These are phyloP conservation scores for Melanotus villosus DNA, from an alignment of 2,888 invertebrate genomes.

Conservation along the genomic window DNA sequence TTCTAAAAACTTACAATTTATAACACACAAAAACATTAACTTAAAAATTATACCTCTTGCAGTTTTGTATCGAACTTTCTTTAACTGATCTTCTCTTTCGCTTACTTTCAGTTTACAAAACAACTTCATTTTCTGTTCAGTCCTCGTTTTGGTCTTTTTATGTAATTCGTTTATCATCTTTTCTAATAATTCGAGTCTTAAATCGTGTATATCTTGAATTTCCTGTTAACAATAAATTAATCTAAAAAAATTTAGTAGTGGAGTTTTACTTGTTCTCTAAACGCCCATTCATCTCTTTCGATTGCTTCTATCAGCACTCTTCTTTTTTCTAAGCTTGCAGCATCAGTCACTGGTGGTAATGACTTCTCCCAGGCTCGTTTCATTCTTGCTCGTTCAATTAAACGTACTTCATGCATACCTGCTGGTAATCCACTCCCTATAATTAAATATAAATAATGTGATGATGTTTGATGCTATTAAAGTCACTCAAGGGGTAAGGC, in stretches of 20 bases:
- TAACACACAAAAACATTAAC: neutral
- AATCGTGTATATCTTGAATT: conserved; percentile 79
- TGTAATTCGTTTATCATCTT: conserved; percentile 73
- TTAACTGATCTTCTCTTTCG: conserved; percentile 73
- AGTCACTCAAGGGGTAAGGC: too few relatives aligned
- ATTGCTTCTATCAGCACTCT: conserved; percentile 82
- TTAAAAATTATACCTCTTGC: conserved; percentile 67
- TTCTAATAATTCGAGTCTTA: conserved; percentile 79
- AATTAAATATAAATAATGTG: too few relatives aligned
- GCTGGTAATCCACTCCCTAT: conserved; percentile 74
- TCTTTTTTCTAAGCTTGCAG: conserved; percentile 73
- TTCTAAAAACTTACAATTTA: conserved; percentile 55
- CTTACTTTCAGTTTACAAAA: conserved; percentile 70
- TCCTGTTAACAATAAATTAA: conserved; percentile 67
- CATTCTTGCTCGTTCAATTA: conserved; percentile 79
- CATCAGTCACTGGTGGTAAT: conserved; percentile 71
- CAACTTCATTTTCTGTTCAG: conserved; percentile 70
- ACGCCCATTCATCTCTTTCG: conserved; percentile 87
- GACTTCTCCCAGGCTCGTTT: conserved; percentile 76
- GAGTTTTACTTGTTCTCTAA: conserved; percentile 78
- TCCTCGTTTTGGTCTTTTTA: conserved; percentile 66
- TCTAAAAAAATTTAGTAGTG: conserved; percentile 31
- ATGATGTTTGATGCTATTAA: too few relatives aligned
- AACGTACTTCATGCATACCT: conserved; percentile 74
- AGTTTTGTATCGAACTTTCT: conserved; percentile 70